A percentile compares a stretch with the other conserved stretches of the same genome.
phyloP scores from a whole-genome alignment of 2,113 vertebrate species.

The Siniperca knerii region DNA sequence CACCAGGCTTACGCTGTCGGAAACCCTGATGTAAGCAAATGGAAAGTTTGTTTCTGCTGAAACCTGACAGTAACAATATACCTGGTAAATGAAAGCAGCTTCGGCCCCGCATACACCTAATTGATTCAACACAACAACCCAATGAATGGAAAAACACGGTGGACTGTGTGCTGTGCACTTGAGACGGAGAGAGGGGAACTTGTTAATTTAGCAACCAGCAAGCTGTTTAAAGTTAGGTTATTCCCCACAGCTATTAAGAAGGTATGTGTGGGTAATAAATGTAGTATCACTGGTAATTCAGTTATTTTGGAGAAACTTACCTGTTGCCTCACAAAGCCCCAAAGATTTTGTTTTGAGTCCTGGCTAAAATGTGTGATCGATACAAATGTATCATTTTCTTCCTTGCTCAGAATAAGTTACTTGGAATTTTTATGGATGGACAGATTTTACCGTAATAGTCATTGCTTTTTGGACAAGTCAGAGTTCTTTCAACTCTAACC shows the following conservation, averaged over 20 bases:
- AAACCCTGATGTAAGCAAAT: no score
- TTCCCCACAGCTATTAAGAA: not conserved
- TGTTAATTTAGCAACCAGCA: not conserved
- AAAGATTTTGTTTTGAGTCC: no score
- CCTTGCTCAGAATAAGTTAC: not conserved
- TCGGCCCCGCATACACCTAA: not conserved
- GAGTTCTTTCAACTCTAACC: not conserved
- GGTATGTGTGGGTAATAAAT: no score
- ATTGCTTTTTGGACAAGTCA: not conserved
- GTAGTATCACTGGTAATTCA: not conserved
- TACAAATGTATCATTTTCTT: not conserved
- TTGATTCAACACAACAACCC: not conserved
- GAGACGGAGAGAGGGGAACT: not conserved
- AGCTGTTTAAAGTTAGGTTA: conserved; percentile 1
- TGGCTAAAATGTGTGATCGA: not conserved
- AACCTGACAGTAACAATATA: not conserved
- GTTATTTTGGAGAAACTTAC: not conserved
- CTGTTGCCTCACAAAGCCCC: not conserved
- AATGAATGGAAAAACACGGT: not conserved
- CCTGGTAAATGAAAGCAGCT: not conserved
- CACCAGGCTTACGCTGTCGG: no score
- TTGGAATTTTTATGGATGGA: not conserved
- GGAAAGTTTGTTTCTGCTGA: not conserved
- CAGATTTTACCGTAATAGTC: not conserved
- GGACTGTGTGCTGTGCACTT: not conserved